Base-by-base conservation (phyloP, 1,140 invertebrate genomes). In the Diploscapter pachys region DNA sequence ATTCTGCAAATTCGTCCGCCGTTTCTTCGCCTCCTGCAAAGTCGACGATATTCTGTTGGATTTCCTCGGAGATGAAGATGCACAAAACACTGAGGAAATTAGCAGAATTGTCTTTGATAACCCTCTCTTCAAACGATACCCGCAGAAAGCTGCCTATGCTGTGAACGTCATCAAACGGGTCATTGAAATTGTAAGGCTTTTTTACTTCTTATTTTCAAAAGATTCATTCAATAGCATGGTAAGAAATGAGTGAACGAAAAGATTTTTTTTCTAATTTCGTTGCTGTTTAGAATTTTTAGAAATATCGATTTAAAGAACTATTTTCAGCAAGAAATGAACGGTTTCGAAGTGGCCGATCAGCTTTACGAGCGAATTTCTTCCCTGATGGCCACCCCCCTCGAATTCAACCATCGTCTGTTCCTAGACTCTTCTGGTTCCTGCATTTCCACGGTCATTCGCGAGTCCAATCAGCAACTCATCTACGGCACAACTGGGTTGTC, bases 401-500 rank as follows among this genome's bases (percentile, higher is more conserved):
- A 68, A 55, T 68, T n/a, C 51, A 55, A 52, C 11, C 56, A 68
- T 55, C 66, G 66, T 68, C 11, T 68, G 9, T 68, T n/a, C 48
- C 5, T 6, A 13, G 51, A 50, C 48, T 5, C 5, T 52, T 11
- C 5, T 54, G 66, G 66, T 52, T 68, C 11, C 51, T 55, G 53
- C 6, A 52, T 68, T 9, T 68, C 52, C 51, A 48, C 11, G 31
- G 31, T 31, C 8, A 52, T 68, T 5, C 48, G 66, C 4, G 75
- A 76, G 68, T 49, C 52, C 4, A 63, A 75, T 9, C 50, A 76
- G 48, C 69, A 71, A 49, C 63, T 76, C 3, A 66, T 61, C 4
- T 51, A 64, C 51, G 75, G 75, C 4, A 76, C 75, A 5, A 76
- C 75, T 9, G 75, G 75, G 31, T 55, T 76, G n/a, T 72, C 75